Evolutionary conservation across 2,797 vertebrate genomes (phyloP).

Genomic region (Rhinichthys osculus): DNA sequence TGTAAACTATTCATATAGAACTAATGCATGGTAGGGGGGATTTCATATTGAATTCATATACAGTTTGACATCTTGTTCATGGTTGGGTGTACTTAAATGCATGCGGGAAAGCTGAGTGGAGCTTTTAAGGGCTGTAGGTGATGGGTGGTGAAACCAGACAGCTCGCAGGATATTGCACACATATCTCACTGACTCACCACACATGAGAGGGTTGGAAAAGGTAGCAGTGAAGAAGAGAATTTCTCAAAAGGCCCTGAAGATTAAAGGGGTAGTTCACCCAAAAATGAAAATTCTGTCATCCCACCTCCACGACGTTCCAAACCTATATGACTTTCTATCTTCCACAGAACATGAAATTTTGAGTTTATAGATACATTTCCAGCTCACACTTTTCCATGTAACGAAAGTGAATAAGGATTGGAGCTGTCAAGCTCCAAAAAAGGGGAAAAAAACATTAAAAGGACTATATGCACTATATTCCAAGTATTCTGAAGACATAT

Average conservation of each 20-base stretch:
- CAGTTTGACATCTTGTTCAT: conserved; percentile 45
- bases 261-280: conserved; percentile 17
- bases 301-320: background rate
- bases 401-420: conserved; percentile 11
- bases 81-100: conserved; percentile 31
- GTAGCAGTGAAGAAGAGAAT: conserved; percentile 21
- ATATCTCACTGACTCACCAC: conserved; percentile 18
- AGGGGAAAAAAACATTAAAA: too few species aligned
- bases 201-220: conserved; percentile 26
- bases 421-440: background rate
- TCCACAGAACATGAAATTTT: background rate
- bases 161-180: conserved; percentile 13
- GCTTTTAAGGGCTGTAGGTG: conserved; percentile 14
- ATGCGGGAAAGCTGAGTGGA: background rate
- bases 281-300: conserved; percentile 30
- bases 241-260: conserved; percentile 25
- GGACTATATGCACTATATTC: background rate
- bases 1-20: conserved; percentile 31
- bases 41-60: conserved; percentile 26
- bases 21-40: conserved; percentile 15
- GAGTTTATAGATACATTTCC: background rate
- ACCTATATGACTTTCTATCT: background rate
- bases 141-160: conserved; percentile 26
- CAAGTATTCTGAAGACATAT: background rate
- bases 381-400: background rate